Percentiles rank a stretch among this genome's conserved stretches.
Conservation (phyloP, 2,113 vertebrate genomes). For the Phalacrocorax brasilianus region DNA sequence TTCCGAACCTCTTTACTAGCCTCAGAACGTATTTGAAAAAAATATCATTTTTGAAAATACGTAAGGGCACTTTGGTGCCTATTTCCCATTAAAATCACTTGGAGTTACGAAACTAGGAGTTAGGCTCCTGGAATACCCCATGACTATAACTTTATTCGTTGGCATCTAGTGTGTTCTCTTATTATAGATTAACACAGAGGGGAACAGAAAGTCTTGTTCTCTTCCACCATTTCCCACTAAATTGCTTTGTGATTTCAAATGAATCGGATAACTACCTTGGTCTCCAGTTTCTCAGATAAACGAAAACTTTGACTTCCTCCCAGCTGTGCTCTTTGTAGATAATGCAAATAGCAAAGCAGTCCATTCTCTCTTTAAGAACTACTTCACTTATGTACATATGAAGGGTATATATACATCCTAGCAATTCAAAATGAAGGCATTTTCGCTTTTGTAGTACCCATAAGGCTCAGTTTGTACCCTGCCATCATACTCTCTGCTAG, state of each 20-base stretch:
- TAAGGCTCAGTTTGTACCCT: background rate
- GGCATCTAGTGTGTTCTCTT: background rate
- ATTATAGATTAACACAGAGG: rapidly evolving
- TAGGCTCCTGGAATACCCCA: background rate
- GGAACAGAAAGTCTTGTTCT: background rate
- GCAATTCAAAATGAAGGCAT: background rate
- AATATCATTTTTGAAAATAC: background rate
- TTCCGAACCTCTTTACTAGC: background rate
- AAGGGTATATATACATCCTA: too few relatives aligned
- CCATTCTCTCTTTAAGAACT: background rate
- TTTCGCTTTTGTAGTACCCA: background rate
- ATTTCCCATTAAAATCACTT: background rate
- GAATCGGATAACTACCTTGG: background rate
- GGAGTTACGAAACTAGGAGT: background rate
- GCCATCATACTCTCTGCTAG: background rate
- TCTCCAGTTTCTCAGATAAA: background rate
- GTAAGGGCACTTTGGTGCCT: background rate
- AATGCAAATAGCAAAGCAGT: background rate
- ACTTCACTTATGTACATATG: rapidly evolving
- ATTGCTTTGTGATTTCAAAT: background rate
- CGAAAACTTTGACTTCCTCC: background rate
- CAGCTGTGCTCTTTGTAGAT: background rate
- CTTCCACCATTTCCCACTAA: background rate
- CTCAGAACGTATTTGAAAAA: background rate
- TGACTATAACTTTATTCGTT: background rate